Base-by-base conservation (phyloP, 1,140 invertebrate genomes). In the Drosophila ananassae region DNA sequence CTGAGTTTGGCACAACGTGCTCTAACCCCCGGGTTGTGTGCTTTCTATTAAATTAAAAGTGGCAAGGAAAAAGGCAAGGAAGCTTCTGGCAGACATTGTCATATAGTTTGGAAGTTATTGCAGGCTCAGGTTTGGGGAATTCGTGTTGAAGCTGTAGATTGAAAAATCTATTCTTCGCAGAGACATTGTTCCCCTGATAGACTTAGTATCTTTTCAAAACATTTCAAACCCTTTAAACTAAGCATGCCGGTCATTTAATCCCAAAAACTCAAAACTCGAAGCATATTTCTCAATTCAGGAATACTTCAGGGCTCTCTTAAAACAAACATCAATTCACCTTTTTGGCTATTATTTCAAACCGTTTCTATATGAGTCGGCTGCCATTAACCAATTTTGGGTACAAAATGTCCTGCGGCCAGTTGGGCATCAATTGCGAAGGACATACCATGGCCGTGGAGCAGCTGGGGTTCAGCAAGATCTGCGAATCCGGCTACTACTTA, bases 391-490 rank as follows among this genome's bases (percentile, higher is more conserved):
- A 34, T 34, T 34, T 37, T 13, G 13, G 13, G 8, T 57, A 1
- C 12, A 53, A 5, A 13, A 69, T 79, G 71, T 13, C 5, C 3
- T 7, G 12, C 13, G 2, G 1, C 2, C 50, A 50, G 0, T 5
- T 56, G 5, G 44, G 57, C 13, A 93, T 99, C 79, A 97, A 97
- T 69, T 99, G 98, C 92, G 97, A 96, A 92, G 98, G 98, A 59
- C 98, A 99, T 93, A 98, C 97, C 24, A 94, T 97, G 79, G 97
- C 98, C 25, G 98, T 99, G 57, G 97, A 98, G 69, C 96, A 98
- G 93, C 93, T 99, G 90, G 96, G 97, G 80, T 99, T 98, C 93
- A 99, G 97, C 93, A 95, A 96, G 85, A 94, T 98, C 79, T 98
- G 96, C 22, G 95, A 96, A 57, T 95, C 96, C 92, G 97, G 97